phyloP scores from a whole-genome alignment of 2,888 invertebrate species.

The Dicyrtoma fusca region DNA sequence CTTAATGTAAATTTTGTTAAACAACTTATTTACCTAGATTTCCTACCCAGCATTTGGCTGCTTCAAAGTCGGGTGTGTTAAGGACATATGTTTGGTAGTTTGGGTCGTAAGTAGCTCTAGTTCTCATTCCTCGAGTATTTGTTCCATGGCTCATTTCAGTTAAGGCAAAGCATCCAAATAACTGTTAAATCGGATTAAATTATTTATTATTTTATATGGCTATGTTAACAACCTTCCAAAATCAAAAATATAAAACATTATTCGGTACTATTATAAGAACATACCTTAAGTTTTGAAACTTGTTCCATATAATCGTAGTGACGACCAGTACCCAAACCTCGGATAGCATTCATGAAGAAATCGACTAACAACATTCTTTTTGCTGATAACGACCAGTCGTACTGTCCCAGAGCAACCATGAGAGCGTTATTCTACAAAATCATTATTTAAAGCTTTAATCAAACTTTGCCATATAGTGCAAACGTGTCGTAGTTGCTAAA shows the following conservation, averaged over 20 bases:
- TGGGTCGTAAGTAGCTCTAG: slow-evolving; percentile 79
- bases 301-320: slow-evolving; percentile 59
- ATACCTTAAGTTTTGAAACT: slow-evolving; percentile 59
- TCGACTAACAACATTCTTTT: slow-evolving; percentile 55
- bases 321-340: slow-evolving; percentile 59
- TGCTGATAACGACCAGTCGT: slow-evolving; percentile 53
- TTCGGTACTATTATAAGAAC: background rate
- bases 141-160: slow-evolving; percentile 92
- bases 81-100: slow-evolving; percentile 73
- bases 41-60: slow-evolving; percentile 87
- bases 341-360: slow-evolving; percentile 59
- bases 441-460: no score
- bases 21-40: slow-evolving; percentile 76
- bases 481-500: no score
- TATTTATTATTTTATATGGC: no score
- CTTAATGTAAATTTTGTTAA: no score
- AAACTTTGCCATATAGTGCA: no score
- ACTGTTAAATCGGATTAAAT: no score
- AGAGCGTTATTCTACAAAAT: slow-evolving; percentile 39
- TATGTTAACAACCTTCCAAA: background rate
- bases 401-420: slow-evolving; percentile 51
- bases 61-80: slow-evolving; percentile 75
- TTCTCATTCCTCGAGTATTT: slow-evolving; percentile 84
- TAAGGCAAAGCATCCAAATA: slow-evolving; percentile 60
- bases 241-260: background rate